Conservation (phyloP, 2,797 vertebrate genomes). For the Gallinago nigripennis region DNA sequence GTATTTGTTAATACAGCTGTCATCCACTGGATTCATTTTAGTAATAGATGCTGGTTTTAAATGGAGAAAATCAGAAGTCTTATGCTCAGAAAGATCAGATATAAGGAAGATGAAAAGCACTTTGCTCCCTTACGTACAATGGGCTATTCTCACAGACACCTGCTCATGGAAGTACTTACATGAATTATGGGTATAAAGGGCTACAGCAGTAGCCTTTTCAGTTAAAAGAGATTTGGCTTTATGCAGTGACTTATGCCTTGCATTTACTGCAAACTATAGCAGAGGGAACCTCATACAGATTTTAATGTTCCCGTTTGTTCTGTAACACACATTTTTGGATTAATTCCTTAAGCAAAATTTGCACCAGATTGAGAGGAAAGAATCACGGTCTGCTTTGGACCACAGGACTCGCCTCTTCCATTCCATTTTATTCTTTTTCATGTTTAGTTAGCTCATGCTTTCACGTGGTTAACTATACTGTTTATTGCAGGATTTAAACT, state of each 20-base stretch:
- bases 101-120: neutral
- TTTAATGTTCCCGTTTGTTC: conserved; percentile 24
- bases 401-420: conserved; percentile 18
- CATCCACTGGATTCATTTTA: neutral
- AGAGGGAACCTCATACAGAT: conserved; percentile 1
- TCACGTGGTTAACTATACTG: neutral
- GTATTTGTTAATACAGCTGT: neutral
- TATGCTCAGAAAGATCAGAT: neutral
- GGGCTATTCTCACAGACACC: neutral
- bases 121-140: neutral
- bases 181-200: neutral
- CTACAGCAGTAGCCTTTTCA: neutral
- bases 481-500: conserved; percentile 16
- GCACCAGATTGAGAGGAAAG: conserved; percentile 52
- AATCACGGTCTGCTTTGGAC: conserved; percentile 13
- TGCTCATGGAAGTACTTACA: neutral
- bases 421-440: conserved; percentile 11
- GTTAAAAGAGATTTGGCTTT: neutral
- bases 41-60: neutral
- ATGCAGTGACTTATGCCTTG: neutral
- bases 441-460: conserved; percentile 24
- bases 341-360: conserved; percentile 52
- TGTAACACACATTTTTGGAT: conserved; percentile 26
- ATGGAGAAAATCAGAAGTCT: neutral
- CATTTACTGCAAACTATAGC: conserved; percentile 11